Base-by-base conservation (phyloP, 1,140 invertebrate species). In the Pissodes strobi region DNA sequence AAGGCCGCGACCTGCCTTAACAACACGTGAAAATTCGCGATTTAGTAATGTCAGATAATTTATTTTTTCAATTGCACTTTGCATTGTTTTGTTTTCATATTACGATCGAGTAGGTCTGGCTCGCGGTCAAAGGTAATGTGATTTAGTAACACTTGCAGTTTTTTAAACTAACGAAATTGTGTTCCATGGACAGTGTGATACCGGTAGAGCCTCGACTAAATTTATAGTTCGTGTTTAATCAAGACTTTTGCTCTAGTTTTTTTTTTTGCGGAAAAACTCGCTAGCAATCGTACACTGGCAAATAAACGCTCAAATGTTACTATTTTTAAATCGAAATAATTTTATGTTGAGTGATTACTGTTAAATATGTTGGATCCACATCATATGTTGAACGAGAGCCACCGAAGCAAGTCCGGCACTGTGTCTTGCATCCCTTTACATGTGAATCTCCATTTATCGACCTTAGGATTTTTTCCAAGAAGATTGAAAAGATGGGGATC, bases 401-500 rank as follows among this genome's bases (percentile, higher is more conserved):
- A 75, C 59, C 58, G 76, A n/a, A 67, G 68, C 49, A 73, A 72
- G 41, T 77, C 75, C 45, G 78, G 74, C 22, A 80, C 79, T 3
- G 72, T 80, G 12, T 81, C 79, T 21, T 81, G 79, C 66, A 80
- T 81, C 48, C 79, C 79, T 17, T 63, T 80, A 49, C 79, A 79
- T 63, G 74, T 80, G 21, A 76, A 78, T 66, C 63, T 80, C 21
- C 76, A 79, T 68, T 78, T 81, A 59, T 79, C 78, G 41, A 71
- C 74, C 4, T 72, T 80, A 17, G 76, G 76, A 51, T 74, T 81
- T 37, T 85, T 86, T 73, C 84, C 84, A 38, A 82, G 85, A 53
- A 80, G 82, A 67, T 79, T 88, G 19, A 82, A 85, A 69, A 78
- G 87, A 74, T 88, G 87, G 87, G 84, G 85, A 30, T 87, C 86